phyloP scores from a whole-genome alignment of 2,797 vertebrate species.

The Potorous gilbertii region DNA sequence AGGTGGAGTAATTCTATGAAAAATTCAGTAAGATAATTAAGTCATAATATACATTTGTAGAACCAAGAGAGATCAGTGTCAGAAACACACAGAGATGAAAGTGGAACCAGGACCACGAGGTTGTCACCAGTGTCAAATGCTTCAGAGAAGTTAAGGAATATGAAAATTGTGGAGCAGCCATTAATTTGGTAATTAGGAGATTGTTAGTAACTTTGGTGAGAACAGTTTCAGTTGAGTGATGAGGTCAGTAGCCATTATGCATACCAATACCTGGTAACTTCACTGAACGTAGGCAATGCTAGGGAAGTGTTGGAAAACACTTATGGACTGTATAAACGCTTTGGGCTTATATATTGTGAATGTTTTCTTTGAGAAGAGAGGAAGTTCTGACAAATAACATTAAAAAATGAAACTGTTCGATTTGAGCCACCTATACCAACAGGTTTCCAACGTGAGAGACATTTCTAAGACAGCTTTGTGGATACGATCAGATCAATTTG shows the following conservation, averaged over 20 bases:
- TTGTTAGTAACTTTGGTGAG: neutral
- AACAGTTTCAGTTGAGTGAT: neutral
- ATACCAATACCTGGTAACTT: neutral
- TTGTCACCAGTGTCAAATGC: too few species aligned
- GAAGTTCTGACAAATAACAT: neutral
- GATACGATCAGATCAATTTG: neutral
- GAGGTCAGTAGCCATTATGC: neutral
- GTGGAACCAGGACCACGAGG: too few species aligned
- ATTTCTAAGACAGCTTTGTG: neutral
- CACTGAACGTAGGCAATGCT: neutral
- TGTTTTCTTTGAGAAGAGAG: neutral
- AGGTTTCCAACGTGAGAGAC: neutral
- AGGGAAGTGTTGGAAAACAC: neutral
- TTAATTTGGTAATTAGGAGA: too few species aligned
- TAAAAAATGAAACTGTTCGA: neutral
- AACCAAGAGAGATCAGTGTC: too few species aligned
- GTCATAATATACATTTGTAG: too few species aligned
- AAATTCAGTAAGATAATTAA: too few species aligned
- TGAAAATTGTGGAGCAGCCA: too few species aligned
- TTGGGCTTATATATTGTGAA: neutral
- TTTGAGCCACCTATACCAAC: neutral
- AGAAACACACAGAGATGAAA: too few species aligned
- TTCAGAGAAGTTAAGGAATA: too few species aligned
- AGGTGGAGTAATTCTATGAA: too few species aligned
- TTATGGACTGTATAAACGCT: neutral